phyloP scores from a whole-genome alignment of 2,888 invertebrate genomes.

The Leucophenga montana region DNA sequence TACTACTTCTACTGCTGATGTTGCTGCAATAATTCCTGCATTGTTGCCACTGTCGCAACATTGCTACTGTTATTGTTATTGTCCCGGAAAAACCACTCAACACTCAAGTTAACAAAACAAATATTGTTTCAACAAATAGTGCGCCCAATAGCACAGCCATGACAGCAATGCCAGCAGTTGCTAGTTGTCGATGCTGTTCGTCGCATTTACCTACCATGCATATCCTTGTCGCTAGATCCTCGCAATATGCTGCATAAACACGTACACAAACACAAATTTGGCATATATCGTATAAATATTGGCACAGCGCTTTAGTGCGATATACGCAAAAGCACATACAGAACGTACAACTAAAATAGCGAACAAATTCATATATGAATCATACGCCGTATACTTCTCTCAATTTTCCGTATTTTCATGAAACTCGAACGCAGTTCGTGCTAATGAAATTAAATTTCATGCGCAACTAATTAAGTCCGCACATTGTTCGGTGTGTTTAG shows the following conservation, averaged over 20 bases:
- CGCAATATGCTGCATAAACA: constrained; percentile 23
- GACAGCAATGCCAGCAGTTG: background rate
- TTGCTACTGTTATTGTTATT: constrained; percentile 16
- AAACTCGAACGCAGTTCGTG: no score
- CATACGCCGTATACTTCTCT: background rate
- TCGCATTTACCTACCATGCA: background rate
- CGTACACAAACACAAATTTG: constrained; percentile 21
- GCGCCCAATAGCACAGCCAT: constrained; percentile 28
- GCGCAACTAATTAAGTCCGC: no score
- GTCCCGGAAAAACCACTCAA: constrained; percentile 41
- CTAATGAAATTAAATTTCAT: no score
- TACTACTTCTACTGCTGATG: background rate
- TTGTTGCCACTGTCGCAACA: constrained; percentile 22
- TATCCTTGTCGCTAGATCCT: constrained; percentile 18
- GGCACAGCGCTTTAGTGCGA: constrained; percentile 4
- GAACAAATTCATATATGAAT: background rate
- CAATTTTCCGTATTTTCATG: background rate
- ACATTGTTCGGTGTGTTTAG: no score
- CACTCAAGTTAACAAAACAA: constrained; percentile 51
- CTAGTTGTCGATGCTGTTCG: background rate
- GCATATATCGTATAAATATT: constrained; percentile 13
- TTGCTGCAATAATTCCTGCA: constrained; percentile 31
- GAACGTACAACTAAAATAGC: background rate
- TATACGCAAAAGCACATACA: background rate
- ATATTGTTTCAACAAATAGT: constrained; percentile 44